Conservation (phyloP, 2,888 invertebrate genomes). For the Drosophila greeni region DNA sequence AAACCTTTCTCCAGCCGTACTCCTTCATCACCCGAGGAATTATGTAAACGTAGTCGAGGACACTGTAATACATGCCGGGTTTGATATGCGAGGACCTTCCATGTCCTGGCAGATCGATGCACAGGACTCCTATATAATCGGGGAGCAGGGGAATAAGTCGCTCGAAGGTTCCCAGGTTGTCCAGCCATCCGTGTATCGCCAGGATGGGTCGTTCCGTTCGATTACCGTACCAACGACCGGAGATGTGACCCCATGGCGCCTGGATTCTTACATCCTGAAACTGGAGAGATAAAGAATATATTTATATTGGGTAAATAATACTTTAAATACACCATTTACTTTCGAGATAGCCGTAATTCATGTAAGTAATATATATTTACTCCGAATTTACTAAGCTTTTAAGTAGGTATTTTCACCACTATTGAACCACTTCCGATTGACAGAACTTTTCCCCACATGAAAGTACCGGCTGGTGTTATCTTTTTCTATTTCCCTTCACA, state of each 20-base stretch:
- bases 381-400: no score
- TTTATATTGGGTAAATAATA: no score
- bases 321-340: no score
- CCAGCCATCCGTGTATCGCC: slow-evolving; percentile 87
- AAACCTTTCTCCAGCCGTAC: slow-evolving; percentile 84
- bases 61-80: slow-evolving; percentile 79
- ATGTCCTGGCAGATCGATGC: slow-evolving; percentile 85
- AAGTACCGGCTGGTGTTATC: background rate
- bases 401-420: background rate
- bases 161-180: slow-evolving; percentile 87
- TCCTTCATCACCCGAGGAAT: slow-evolving; percentile 81
- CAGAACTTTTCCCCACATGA: background rate
- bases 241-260: slow-evolving; percentile 84
- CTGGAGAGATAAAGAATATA: slow-evolving; percentile 47
- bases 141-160: slow-evolving; percentile 82
- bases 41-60: slow-evolving; percentile 75
- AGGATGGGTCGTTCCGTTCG: slow-evolving; percentile 82
- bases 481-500: background rate
- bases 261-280: slow-evolving; percentile 83
- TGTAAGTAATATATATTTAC: no score
- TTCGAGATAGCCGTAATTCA: no score
- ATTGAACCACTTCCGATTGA: background rate
- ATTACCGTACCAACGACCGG: slow-evolving; percentile 85
- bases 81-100: slow-evolving; percentile 84
- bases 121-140: slow-evolving; percentile 80